Evolutionary conservation across 2,888 invertebrate species (phyloP).

Genomic region (Acronicta aceris): DNA sequence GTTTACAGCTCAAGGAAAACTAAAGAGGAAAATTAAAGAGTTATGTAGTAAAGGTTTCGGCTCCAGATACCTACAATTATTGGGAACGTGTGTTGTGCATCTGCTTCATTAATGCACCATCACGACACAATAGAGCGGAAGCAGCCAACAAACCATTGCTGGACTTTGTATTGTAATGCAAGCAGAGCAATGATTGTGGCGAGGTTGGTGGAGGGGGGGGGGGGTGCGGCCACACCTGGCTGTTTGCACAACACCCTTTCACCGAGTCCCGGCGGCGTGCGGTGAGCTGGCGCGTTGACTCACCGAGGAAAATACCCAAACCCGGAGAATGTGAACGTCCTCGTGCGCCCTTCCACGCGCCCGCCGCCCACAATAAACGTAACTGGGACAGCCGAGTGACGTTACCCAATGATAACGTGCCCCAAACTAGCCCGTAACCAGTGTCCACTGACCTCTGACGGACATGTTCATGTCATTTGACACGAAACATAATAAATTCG

Average conservation of each 20-base stretch:
- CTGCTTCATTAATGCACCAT: too few relatives aligned
- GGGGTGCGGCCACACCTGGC: constrained; percentile 5
- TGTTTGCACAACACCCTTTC: constrained; percentile 70
- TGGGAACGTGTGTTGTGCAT: too few relatives aligned
- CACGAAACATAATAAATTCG: too few relatives aligned
- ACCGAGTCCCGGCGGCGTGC: constrained; percentile 36
- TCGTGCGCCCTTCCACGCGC: constrained; percentile 41
- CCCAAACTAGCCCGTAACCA: background rate
- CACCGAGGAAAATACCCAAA: constrained; percentile 61
- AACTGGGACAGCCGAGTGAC: background rate
- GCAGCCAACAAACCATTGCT: too few relatives aligned
- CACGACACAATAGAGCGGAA: too few relatives aligned
- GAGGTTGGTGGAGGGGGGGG: constrained; percentile 3
- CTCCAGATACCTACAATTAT: too few relatives aligned
- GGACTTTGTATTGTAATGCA: constrained; percentile 3
- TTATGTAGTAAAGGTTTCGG: too few relatives aligned
- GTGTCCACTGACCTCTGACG: background rate
- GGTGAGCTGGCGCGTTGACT: constrained; percentile 32
- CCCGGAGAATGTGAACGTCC: constrained; percentile 54
- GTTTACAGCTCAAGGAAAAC: constrained; percentile 6
- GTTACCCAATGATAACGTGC: constrained; percentile 3
- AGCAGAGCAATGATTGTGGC: constrained; percentile 3
- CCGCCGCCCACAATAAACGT: background rate
- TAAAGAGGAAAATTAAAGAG: too few relatives aligned
- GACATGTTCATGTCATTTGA: background rate